A percentile compares a stretch with the other conserved stretches of the same genome.
Evolutionary conservation across 1,140 invertebrate species (phyloP).

Genomic region (Plodia interpunctella): DNA sequence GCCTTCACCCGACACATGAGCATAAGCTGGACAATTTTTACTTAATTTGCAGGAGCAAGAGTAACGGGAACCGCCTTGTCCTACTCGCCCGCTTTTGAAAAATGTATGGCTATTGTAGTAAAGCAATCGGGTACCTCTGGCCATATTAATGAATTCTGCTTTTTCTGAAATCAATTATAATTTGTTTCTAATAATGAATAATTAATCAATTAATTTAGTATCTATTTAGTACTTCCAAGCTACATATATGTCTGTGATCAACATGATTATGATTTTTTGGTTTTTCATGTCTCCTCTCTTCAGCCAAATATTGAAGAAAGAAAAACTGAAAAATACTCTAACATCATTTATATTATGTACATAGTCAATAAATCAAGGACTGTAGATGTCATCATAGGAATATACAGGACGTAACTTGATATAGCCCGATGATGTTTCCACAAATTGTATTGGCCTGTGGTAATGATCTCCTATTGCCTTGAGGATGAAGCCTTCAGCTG

Average conservation of each 20-base stretch:
- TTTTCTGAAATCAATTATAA: background rate
- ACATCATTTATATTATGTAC: background rate
- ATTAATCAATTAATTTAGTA: too few relatives aligned
- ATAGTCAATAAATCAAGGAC: background rate
- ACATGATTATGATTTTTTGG: too few relatives aligned
- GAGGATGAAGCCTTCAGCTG: slow-evolving; percentile 13
- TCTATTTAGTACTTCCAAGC: too few relatives aligned
- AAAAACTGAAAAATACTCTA: background rate
- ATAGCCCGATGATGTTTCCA: background rate
- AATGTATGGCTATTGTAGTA: slow-evolving; percentile 20
- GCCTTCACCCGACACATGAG: slow-evolving; percentile 14
- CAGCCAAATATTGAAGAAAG: background rate
- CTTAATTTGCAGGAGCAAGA: slow-evolving; percentile 15
- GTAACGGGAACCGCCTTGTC: slow-evolving; percentile 20
- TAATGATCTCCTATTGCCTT: slow-evolving; percentile 16
- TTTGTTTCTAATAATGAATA: too few relatives aligned
- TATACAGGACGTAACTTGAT: background rate
- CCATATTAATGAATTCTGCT: slow-evolving; percentile 24
- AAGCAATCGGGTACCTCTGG: slow-evolving; percentile 17
- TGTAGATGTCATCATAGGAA: too few relatives aligned
- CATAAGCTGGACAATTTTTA: slow-evolving; percentile 20
- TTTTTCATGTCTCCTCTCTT: too few relatives aligned
- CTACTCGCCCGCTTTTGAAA: slow-evolving; percentile 16
- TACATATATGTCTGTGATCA: too few relatives aligned
- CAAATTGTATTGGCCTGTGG: slow-evolving; percentile 13